Evolutionary conservation across 2,888 invertebrate genomes (phyloP), one percentile per base, ranked within the genome.

Genomic region (Metalampra italica): DNA sequence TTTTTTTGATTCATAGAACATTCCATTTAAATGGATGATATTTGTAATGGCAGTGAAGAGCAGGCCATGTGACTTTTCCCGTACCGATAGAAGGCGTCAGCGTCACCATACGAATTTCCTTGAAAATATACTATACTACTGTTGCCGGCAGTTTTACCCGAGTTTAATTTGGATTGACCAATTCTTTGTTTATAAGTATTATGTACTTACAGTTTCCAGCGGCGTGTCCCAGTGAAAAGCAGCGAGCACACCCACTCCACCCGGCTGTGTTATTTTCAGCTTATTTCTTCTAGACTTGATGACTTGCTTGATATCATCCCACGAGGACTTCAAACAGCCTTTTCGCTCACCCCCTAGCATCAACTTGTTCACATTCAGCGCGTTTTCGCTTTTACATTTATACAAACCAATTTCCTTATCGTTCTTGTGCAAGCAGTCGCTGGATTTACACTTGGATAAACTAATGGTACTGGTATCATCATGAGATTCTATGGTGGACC

Each of bases 151-250:
- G n/a, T n/a, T n/a, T n/a, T n/a, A n/a, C n/a, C n/a, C n/a, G n/a
- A n/a, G n/a, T n/a, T n/a, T n/a, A n/a, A n/a, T n/a, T n/a, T n/a
- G n/a, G n/a, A n/a, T n/a, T n/a, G n/a, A n/a, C n/a, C n/a, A n/a
- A n/a, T n/a, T n/a, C n/a, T n/a, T n/a, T n/a, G n/a, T 36, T 36
- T 36, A 36, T 36, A 36, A n/a, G 2, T 36, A 36, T 36, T n/a
- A n/a, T 36, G n/a, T 9, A 77, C 81, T 78, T 60, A 79, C 81
- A 53, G 62, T 75, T 69, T 82, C 81, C 8, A 80, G 66, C 1
- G 80, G 75, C 0, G 82, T 80, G 41, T 80, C 74, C 69, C 72
- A 71, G 50, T 78, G 73, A 57, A 79, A 80, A 3, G 75, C 75
- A 1, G 56, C 56, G 1, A 75, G 61, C n/a, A 82, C 62, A 43